Evolutionary conservation across 1,140 invertebrate genomes (phyloP).

Genomic region (Drosophila guanche): DNA sequence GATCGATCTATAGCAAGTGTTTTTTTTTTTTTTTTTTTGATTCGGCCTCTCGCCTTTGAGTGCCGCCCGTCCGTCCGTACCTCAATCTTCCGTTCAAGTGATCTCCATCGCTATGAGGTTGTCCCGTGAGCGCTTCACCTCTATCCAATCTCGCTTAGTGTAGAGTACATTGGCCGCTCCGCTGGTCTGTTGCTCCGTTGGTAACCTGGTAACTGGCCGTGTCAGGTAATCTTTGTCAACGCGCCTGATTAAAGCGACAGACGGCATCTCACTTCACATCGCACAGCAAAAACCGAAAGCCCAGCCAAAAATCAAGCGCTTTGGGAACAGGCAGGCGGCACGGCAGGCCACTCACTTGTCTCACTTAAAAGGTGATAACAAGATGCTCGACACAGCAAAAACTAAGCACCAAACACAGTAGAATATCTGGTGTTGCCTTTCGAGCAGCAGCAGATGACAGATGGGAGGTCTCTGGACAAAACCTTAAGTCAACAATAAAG

Average conservation of each 20-base stretch:
- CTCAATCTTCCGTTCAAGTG: conserved; percentile 41
- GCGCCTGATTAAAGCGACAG: conserved; percentile 64
- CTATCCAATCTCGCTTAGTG: conserved; percentile 16
- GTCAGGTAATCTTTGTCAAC: conserved; percentile 80
- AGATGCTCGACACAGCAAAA: conserved; percentile 64
- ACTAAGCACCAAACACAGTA: conserved; percentile 17
- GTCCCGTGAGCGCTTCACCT: not conserved
- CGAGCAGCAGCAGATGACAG: conserved; percentile 31
- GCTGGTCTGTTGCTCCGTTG: conserved; percentile 13
- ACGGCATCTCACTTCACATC: conserved; percentile 42
- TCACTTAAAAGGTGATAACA: conserved; percentile 82
- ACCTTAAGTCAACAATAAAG: conserved; percentile 42
- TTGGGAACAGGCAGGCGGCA: conserved; percentile 34
- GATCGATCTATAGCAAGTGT: conserved; percentile 61
- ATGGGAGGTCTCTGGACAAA: conserved; percentile 11
- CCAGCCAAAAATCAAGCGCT: not conserved
- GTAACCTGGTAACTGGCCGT: conserved; percentile 66
- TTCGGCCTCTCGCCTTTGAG: conserved; percentile 3
- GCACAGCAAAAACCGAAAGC: conserved; percentile 3
- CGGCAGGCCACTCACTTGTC: conserved; percentile 72
- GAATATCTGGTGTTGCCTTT: conserved; percentile 31
- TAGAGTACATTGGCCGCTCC: conserved; percentile 28
- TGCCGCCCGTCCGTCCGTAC: conserved; percentile 28
- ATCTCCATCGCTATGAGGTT: conserved; percentile 8
- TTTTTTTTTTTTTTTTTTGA: not conserved